These are phyloP conservation scores for Phrynocephalus guinanensis DNA, from an alignment of 2,797 vertebrate genomes.

Conservation along the genomic window DNA sequence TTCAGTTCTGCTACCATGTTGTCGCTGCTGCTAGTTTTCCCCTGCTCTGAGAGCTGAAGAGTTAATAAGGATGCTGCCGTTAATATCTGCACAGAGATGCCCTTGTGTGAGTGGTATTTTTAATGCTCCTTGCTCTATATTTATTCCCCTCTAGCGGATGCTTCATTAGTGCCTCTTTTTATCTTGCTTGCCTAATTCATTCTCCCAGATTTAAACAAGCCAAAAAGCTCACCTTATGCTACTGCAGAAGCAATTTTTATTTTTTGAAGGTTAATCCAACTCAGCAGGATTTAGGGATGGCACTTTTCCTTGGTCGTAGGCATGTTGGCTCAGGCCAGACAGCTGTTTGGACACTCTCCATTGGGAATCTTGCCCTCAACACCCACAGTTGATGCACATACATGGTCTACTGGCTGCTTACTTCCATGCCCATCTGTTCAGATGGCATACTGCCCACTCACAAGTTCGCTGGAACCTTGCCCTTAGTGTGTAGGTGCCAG, in stretches of 20 bases:
- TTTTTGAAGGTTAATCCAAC: conserved; percentile 85
- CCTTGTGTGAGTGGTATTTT: conserved; percentile 52
- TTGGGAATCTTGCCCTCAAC: conserved; percentile 87
- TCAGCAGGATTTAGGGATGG: conserved; percentile 85
- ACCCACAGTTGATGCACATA: conserved; percentile 86
- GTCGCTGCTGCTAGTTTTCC: conserved; percentile 38
- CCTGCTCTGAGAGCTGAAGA: conserved; percentile 3
- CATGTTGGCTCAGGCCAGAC: conserved; percentile 86
- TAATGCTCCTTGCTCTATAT: conserved; percentile 52
- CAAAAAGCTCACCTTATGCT: conserved; percentile 81
- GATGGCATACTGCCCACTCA: conserved; percentile 84
- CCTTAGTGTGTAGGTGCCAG: conserved; percentile 85
- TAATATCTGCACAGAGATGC: conserved; percentile 59
- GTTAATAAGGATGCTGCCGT: conserved; percentile 69
- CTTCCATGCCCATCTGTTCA: conserved; percentile 87
- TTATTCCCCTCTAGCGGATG: conserved; percentile 42
- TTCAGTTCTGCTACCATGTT: conserved; percentile 52
- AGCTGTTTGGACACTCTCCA: conserved; percentile 86
- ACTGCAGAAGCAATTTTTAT: conserved; percentile 79
- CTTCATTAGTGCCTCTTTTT: conserved; percentile 43
- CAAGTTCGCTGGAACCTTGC: conserved; percentile 87
- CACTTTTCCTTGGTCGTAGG: conserved; percentile 83
- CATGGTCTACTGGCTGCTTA: conserved; percentile 88
- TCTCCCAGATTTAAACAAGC: conserved; percentile 67
- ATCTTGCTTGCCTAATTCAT: conserved; percentile 61